These are phyloP conservation scores for Philaethria dido DNA, from an alignment of 2,888 invertebrate species.

Conservation along the genomic window DNA sequence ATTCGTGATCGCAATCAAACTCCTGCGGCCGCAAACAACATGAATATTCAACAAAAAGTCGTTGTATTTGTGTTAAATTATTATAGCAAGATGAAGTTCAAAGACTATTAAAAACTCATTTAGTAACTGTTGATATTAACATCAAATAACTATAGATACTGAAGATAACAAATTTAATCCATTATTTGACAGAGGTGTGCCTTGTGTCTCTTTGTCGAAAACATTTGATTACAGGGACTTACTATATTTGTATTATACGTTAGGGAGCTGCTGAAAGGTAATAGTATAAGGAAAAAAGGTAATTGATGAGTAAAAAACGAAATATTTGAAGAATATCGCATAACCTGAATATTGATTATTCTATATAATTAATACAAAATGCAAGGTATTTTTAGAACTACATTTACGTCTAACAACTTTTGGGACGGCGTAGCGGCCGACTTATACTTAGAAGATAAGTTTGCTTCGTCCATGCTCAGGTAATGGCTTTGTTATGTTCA, in stretches of 20 bases:
- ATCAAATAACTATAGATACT: too few species aligned
- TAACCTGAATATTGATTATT: too few species aligned
- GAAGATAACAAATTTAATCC: too few species aligned
- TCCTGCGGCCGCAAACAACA: conserved; percentile 35
- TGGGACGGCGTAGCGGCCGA: conserved; percentile 19
- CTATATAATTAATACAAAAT: background rate
- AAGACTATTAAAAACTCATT: background rate
- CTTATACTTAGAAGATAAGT: conserved; percentile 37
- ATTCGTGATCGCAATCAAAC: conserved; percentile 49
- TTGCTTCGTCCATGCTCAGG: conserved; percentile 30
- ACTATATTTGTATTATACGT: too few species aligned
- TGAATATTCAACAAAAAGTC: conserved; percentile 38
- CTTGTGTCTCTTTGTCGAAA: too few species aligned
- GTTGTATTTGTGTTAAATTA: conserved; percentile 11
- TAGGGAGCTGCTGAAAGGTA: too few species aligned
- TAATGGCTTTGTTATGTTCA: conserved; percentile 41
- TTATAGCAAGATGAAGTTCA: background rate
- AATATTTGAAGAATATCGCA: too few species aligned
- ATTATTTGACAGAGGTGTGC: too few species aligned
- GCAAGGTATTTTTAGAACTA: background rate
- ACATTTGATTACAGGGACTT: too few species aligned
- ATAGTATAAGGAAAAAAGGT: too few species aligned
- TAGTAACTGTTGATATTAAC: background rate
- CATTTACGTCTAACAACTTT: conserved; percentile 22
- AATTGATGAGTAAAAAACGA: too few species aligned